Base-by-base conservation (phyloP, 2,888 invertebrate genomes). In the Anorthoa munda region DNA sequence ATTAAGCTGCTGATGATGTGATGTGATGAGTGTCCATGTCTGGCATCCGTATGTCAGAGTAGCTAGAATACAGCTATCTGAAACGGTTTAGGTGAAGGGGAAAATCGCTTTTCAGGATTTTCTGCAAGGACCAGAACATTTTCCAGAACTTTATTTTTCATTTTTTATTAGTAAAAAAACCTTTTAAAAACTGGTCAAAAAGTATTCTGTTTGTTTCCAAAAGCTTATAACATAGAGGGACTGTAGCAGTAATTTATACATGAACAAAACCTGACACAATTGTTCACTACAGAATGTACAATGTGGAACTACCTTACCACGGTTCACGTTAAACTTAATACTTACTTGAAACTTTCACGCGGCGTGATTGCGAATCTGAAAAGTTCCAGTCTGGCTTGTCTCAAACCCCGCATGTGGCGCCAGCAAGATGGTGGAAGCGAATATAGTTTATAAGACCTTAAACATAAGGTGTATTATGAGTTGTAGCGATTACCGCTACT, bases 281-380 rank as follows among this genome's bases (percentile, higher is more conserved):
- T 77, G 75, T 77, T 79, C 76, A 86, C 87, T 88, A 85, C 84
- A 81, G 75, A 78, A 76, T 81, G 79, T 85, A 87, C 87, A 85
- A 84, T 84, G 82, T 84, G 81, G 79, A 90, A 89, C 91, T 90
- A 89, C 88, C 87, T 89, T 87, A 91, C 90, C 89, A 86, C 87
- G 86, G 82, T 89, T 90, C 89, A 90, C 90, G 90, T 91, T 91
- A 86, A 93, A 93, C 92, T 93, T 93, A 91, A 92, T 92, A 92
- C 92, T 91, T 91, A 88, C 92, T 93, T 88, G 86, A 89, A 94
- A 94, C 89, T 94, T 94, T 90, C 90, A 88, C 90, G 89, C 88
- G 87, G 88, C 92, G 92, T 93, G 94, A 94, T 94, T 94, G 93
- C 90, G 92, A 93, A 94, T 93, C 93, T 93, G 93, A 93, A 94